These are phyloP conservation scores for Ariolimax columbianus DNA, from an alignment of 2,888 invertebrate genomes.

Conservation along the genomic window DNA sequence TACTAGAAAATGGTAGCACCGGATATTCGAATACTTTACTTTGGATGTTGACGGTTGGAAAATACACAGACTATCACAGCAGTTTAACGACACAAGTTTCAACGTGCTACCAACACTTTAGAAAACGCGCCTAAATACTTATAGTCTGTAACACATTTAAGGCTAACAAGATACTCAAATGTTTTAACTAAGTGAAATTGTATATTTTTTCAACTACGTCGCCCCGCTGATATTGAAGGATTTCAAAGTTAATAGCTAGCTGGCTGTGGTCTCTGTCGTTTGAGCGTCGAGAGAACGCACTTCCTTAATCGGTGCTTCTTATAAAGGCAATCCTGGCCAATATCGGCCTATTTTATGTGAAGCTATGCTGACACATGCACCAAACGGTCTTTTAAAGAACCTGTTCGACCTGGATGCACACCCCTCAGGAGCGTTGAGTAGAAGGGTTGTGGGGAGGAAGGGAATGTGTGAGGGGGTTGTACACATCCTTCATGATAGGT, in stretches of 20 bases:
- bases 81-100: not conserved
- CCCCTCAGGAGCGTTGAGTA: not conserved
- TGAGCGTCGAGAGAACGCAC: not conserved
- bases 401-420: not conserved
- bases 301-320: not conserved
- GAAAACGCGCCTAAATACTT: too few species aligned
- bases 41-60: too few species aligned
- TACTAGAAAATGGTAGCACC: not conserved
- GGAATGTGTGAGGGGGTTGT: not conserved
- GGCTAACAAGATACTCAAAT: not conserved
- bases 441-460: not conserved
- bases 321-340: not conserved
- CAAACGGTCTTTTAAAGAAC: not conserved
- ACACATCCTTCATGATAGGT: not conserved
- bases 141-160: not conserved
- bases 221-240: too few species aligned
- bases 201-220: too few species aligned
- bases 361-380: not conserved
- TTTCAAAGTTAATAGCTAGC: too few species aligned
- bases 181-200: too few species aligned
- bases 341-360: not conserved
- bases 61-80: not conserved
- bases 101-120: too few species aligned
- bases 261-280: not conserved
- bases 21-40: too few species aligned